Base-by-base conservation (phyloP, 2,113 vertebrate genomes). In the western clawed frog (Xenopus tropicalis) region DNA sequence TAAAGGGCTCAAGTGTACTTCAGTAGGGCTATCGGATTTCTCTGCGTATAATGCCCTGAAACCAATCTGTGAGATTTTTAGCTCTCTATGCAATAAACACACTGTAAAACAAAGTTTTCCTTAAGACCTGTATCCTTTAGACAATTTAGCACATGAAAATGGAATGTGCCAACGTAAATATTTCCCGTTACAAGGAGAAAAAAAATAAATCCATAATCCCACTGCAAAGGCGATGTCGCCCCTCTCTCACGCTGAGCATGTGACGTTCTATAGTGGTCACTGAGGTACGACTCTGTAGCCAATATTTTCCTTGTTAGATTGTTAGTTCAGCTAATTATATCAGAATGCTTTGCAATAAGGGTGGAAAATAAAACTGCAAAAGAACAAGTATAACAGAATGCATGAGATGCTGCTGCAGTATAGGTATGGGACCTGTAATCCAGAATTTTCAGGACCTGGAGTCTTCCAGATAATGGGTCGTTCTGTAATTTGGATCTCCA, bases 81-180 rank as follows among this genome's bases (percentile, higher is more conserved):
- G 22, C 22, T 23, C 7, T 23, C 57, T 7, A 21, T 59, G 22
- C 57, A 59, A 24, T 59, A 54, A 59, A 59, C 22, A 59, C 21
- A 24, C 57, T 23, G 14, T 59, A 59, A 59, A 59, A 24, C 20
- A 24, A 24, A 22, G 57, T 59, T 59, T 59, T 59, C 10, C 57
- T 59, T 59, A 59, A 59, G 57, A 59, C 57, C 57, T 59, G 57
- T 23, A 59, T 59, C 57, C 57, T 59, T 23, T 13, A 13, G 22
- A 13, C 21, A 22, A 59, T 59, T 59, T 59, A 24, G 20, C 22
- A 24, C 57, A 59, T 59, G 57, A 59, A 59, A 22, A 24, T 59
- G 57, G 57, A 59, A 59, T 59, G 57, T 23, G 22, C 20, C 21
- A 14, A 23, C 14, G 22, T 59, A 59, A 59, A 59, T 24, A 59